Percentiles rank a stretch among this genome's conserved stretches.
These are phyloP conservation scores for Incurvaria masculella DNA, from an alignment of 2,888 invertebrate genomes.

Conservation along the genomic window DNA sequence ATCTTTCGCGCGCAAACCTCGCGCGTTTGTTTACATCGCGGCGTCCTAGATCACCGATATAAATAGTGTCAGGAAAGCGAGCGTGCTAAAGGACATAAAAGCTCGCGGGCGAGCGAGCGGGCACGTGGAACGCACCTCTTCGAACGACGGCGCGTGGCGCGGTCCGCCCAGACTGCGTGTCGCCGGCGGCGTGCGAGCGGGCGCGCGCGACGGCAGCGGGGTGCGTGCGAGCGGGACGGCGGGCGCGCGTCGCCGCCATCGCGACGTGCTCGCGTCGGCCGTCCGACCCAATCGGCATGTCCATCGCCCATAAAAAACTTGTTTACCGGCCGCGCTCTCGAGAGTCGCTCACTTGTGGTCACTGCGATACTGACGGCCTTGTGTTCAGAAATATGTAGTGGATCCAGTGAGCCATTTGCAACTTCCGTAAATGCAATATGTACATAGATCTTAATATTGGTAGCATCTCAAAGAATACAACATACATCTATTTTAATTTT, in stretches of 20 bases:
- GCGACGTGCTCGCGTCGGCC: neutral
- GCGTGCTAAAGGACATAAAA: neutral
- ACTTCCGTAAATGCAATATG: no score
- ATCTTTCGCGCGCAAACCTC: no score
- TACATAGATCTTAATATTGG: no score
- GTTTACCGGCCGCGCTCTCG: neutral
- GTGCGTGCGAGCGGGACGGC: conserved; percentile 31
- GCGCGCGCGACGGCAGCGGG: conserved; percentile 17
- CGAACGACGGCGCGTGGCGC: neutral
- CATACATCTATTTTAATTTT: no score
- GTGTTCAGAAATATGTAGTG: no score
- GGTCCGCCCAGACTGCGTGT: conserved; percentile 45
- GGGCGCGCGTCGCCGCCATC: conserved; percentile 10
- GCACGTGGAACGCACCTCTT: neutral
- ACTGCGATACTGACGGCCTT: no score
- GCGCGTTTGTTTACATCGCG: neutral
- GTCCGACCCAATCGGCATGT: neutral
- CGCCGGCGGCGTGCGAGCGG: conserved; percentile 41
- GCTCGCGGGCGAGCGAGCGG: neutral
- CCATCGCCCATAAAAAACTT: neutral
- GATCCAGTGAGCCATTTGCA: no score
- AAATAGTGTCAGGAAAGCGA: neutral
- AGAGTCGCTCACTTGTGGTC: no score
- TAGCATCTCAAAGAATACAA: no score
- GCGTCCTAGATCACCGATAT: neutral